These are phyloP conservation scores for Melanerpes aurifrons DNA, from an alignment of 2,113 vertebrate genomes.

Conservation along the genomic window DNA sequence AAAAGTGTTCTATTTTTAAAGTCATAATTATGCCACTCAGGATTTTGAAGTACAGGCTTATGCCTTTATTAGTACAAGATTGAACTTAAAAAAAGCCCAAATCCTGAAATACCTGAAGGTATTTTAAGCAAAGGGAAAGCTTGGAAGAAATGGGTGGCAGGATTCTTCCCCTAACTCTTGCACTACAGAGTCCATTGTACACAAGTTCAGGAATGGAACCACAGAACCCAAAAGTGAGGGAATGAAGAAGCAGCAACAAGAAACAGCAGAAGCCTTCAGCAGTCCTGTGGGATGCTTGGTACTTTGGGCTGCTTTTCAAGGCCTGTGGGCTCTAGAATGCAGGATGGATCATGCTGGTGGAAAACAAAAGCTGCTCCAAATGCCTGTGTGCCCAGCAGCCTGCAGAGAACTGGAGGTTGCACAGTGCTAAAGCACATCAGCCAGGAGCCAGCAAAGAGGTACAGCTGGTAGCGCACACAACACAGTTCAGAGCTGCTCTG, in stretches of 20 bases:
- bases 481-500: not conserved
- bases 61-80: constrained; percentile 62
- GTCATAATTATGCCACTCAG: constrained; percentile 63
- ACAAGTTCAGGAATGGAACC: not conserved
- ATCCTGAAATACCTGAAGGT: constrained; percentile 56
- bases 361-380: not conserved
- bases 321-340: not conserved
- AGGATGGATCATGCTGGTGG: not conserved
- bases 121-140: constrained; percentile 44
- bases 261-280: not conserved
- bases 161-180: not conserved
- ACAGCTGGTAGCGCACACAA: not conserved
- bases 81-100: constrained; percentile 49
- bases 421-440: not conserved
- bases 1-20: constrained; percentile 68
- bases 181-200: not conserved
- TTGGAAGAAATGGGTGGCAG: not conserved
- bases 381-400: not conserved
- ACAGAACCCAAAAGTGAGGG: not conserved
- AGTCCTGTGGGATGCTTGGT: not conserved
- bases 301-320: not conserved
- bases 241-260: not conserved
- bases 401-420: not conserved
- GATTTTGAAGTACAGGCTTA: constrained; percentile 59
- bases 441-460: not conserved